These are phyloP conservation scores for Tyrophagus putrescentiae DNA, from an alignment of 1,140 invertebrate genomes.

Conservation along the genomic window DNA sequence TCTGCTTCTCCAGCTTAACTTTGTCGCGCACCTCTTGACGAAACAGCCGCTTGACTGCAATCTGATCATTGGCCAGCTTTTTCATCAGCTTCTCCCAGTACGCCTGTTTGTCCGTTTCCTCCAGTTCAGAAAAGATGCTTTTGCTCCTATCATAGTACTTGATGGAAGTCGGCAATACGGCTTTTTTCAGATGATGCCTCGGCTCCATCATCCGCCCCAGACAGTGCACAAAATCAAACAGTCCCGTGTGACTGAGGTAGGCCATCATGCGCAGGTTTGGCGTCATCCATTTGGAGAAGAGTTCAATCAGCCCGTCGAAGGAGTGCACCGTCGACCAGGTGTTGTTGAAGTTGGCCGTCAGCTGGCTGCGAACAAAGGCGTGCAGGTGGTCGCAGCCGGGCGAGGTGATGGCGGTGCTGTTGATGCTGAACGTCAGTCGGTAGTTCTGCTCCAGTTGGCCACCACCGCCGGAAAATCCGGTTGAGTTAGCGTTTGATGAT, in stretches of 20 bases:
- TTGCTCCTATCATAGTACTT: too few relatives aligned
- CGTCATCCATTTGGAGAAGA: background rate
- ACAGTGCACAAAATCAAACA: background rate
- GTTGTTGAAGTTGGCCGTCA: background rate
- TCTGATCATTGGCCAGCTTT: background rate
- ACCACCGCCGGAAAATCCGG: too few relatives aligned
- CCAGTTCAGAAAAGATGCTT: too few relatives aligned
- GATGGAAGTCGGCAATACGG: too few relatives aligned
- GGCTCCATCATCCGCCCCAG: too few relatives aligned
- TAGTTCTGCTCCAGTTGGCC: background rate
- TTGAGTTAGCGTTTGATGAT: background rate
- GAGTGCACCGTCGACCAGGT: background rate
- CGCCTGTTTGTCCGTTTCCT: too few relatives aligned
- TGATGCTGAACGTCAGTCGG: slow-evolving; percentile 1
- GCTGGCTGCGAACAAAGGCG: background rate
- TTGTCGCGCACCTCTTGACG: background rate
- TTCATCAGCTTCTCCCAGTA: slow-evolving; percentile 4
- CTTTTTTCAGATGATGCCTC: too few relatives aligned
- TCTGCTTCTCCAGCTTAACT: background rate
- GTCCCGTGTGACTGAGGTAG: background rate
- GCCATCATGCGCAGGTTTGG: slow-evolving; percentile 1
- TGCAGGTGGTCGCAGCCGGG: background rate
- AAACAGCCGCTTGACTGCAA: background rate
- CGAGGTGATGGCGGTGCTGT: background rate
- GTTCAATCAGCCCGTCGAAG: background rate